Evolutionary conservation across 2,888 invertebrate species (phyloP).

Genomic region (Brachyopa scutellaris): DNA sequence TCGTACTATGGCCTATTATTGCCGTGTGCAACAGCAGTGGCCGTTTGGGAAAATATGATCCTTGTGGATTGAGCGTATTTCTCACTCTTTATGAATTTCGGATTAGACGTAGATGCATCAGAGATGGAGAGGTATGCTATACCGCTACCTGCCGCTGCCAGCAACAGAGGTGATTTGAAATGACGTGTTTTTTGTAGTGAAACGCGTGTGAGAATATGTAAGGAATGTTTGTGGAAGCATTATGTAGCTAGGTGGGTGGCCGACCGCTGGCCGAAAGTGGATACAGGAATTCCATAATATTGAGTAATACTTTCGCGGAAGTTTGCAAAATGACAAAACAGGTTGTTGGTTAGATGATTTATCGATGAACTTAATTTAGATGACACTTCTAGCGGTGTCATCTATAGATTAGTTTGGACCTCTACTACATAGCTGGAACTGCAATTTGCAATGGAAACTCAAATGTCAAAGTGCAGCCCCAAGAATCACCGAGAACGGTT

Average conservation of each 20-base stretch:
- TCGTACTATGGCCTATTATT: slow-evolving; percentile 3
- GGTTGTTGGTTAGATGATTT: no score
- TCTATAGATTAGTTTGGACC: no score
- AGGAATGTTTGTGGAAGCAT: slow-evolving; percentile 49
- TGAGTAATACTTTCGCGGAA: slow-evolving; percentile 63
- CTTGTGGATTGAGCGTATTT: slow-evolving; percentile 67
- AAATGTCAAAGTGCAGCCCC: no score
- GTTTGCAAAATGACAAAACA: not conserved
- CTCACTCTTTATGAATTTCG: slow-evolving; percentile 69
- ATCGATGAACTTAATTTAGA: no score
- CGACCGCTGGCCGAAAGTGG: slow-evolving; percentile 7
- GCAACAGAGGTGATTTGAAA: slow-evolving; percentile 43
- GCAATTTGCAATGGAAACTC: no score
- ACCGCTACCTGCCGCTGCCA: slow-evolving; percentile 47
- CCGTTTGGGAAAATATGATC: slow-evolving; percentile 58
- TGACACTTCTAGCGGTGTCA: no score
- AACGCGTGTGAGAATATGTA: slow-evolving; percentile 43
- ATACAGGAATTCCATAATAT: slow-evolving; percentile 32
- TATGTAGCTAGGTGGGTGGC: slow-evolving; percentile 58
- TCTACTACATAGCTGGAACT: no score
- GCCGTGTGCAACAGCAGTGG: not conserved
- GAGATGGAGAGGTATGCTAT: not conserved
- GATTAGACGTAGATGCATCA: slow-evolving; percentile 57
- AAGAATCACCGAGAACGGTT: no score
- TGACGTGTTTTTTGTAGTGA: slow-evolving; percentile 45